Conservation (phyloP, 1,140 invertebrate genomes). For the Bilobella aurantiaca region DNA sequence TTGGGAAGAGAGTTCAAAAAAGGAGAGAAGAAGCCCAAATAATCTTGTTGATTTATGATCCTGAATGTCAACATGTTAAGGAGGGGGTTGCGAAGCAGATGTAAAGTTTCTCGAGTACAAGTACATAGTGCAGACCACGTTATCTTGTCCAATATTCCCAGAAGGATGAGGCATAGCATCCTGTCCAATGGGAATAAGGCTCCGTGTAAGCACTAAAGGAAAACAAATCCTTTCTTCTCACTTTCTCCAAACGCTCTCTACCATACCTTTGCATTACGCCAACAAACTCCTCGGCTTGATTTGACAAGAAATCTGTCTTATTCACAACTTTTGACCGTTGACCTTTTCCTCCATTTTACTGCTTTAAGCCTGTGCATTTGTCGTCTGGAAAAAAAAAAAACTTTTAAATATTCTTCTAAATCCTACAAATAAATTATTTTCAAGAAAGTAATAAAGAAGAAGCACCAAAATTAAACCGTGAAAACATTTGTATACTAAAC, state of each 20-base stretch:
- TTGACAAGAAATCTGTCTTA: too few relatives aligned
- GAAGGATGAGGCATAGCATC: neutral
- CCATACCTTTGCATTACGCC: neutral
- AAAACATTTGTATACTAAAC: too few relatives aligned
- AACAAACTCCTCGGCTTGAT: too few relatives aligned
- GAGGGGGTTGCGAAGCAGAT: neutral
- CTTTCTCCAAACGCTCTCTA: neutral
- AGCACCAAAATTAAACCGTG: too few relatives aligned
- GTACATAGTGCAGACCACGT: neutral
- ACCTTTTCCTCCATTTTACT: neutral
- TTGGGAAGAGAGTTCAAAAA: neutral
- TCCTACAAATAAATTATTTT: too few relatives aligned
- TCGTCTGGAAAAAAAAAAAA: too few relatives aligned
- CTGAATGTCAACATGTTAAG: conserved; percentile 3
- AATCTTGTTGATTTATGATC: conserved; percentile 6
- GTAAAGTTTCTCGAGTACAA: neutral
- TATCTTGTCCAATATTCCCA: conserved; percentile 6
- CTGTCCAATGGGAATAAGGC: too few relatives aligned
- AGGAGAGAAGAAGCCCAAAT: neutral
- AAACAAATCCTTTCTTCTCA: neutral
- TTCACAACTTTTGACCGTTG: too few relatives aligned
- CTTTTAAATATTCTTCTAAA: too few relatives aligned
- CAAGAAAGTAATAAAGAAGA: too few relatives aligned
- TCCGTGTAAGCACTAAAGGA: too few relatives aligned
- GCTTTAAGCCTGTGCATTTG: too few relatives aligned